Evolutionary conservation across 1,140 invertebrate genomes (phyloP), one percentile per base, ranked within the genome.

Genomic region (Zaprionus ghesquierei): DNA sequence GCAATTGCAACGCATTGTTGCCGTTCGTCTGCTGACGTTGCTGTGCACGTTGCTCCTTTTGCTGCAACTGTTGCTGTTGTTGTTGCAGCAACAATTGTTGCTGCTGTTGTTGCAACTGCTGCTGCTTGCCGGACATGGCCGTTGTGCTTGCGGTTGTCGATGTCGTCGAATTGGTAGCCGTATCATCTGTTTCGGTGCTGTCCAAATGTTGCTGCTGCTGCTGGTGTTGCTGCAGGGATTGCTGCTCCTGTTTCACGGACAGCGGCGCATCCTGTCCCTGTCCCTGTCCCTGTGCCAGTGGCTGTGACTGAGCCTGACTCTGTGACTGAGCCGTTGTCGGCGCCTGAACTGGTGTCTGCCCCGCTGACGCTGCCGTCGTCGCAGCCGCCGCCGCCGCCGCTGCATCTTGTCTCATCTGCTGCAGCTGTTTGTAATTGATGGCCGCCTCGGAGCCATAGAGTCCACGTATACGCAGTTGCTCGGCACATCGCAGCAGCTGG

Each of bases 401-500:
- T 49, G 56, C 66, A 1, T 76, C 71, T 20, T 60, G 76, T 0
- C 66, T 72, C 50, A 87, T 68, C 35, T 85, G 77, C 15, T 77
- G 92, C 18, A 93, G 44, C 44, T 92, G 89, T 59, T 91, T 90
- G 50, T 93, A 87, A 59, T 92, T 92, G 18, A 92, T 75, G 12
- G 91, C 78, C 35, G 89, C 92, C 82, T 94, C 93, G 0, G 92
- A 92, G 8, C 93, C 93, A 69, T 92, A 93, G 3, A 93, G 68
- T 69, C 94, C 94, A 70, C 94, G 92, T 23, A 97, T 96, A 89
- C 97, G 96, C 70, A 97, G 92, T 59, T 95, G 95, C 90, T 97
- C 96, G 1, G 96, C 97, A 13, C 96, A 96, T 81, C 96, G 95
- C 56, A 97, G 93, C 13, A 97, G 92, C 75, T 95, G 95, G 49